phyloP scores from a whole-genome alignment of 2,113 vertebrate species.

The Willisornis vidua region DNA sequence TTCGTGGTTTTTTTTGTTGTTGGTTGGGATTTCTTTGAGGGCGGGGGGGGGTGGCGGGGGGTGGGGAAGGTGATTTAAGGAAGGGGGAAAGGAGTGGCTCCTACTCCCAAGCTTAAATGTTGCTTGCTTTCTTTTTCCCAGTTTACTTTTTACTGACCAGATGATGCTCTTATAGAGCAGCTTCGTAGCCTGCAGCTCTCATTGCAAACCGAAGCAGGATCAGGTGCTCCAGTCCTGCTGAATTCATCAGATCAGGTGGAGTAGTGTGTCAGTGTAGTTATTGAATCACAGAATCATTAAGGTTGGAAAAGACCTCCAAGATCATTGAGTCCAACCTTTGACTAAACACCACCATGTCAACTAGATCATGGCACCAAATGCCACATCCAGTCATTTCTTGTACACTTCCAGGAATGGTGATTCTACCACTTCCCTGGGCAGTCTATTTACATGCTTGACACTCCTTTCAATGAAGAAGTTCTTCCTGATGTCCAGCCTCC shows the following conservation, averaged over 20 bases:
- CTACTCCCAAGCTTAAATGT: not conserved
- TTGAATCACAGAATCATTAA: not conserved
- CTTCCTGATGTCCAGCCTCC: not conserved
- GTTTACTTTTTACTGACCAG: not conserved
- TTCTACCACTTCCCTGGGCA: not conserved
- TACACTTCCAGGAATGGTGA: not conserved
- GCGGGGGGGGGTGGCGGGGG: too few species aligned
- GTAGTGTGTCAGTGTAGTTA: rapidly evolving
- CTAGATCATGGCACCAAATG: not conserved
- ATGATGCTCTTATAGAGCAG: not conserved
- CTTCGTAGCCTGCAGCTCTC: not conserved
- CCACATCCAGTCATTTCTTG: not conserved
- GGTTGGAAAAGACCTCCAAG: not conserved
- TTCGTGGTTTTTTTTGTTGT: too few species aligned
- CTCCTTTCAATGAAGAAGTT: not conserved
- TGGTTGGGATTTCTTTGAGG: too few species aligned
- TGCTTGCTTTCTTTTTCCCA: not conserved
- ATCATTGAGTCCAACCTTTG: not conserved
- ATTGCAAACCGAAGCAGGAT: not conserved
- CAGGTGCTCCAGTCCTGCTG: not conserved
- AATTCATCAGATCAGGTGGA: not conserved
- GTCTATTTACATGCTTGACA: not conserved
- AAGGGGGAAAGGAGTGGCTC: not conserved
- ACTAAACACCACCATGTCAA: not conserved
- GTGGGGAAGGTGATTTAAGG: not conserved